Evolutionary conservation across 2,888 invertebrate species (phyloP), one percentile per base, ranked within the genome.

Genomic region (Rhingia rostrata): DNA sequence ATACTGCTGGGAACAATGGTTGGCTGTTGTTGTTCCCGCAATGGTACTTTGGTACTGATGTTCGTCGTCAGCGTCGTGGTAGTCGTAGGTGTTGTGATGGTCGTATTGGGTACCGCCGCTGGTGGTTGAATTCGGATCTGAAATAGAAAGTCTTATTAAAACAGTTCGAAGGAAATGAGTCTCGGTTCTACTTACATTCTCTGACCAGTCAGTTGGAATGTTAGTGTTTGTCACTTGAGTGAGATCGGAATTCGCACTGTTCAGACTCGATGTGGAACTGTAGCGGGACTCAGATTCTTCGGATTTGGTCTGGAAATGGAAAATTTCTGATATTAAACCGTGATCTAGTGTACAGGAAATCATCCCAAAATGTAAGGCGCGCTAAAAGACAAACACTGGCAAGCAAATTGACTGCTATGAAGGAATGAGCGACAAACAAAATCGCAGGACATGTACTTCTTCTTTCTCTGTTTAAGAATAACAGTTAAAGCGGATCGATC

Each of bases 201-300:
- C 91, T 66, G 89, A 88, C 91, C 91, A 91, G 72, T 91, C 91
- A 80, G 88, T 88, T 86, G 88, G 82, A 86, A 78, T 86, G 82
- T 86, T 87, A 22, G 86, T 63, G 66, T 53, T 67, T 47, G 81
- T 69, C 60, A 72, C 84, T 33, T 80, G 88, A 64, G 88, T 88
- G 32, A 87, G 86, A 86, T 93, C 93, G 9, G 93, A 93, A 2
- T 93, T 91, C 60, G 92, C 90, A 84, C 94, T 94, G 87, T 93
- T 94, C 45, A 94, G 89, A 73, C 93, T 94, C 2, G 94, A 94
- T 4, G 93, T 93, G 4, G 95, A 95, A 87, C 94, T 94, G 87
- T 94, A 94, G 73, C 94, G 92, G 79, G 94, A 94, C 81, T 93
- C 93, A 54, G 92, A 92, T 87, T 92, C 91, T 84, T 90, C 91